phyloP scores from a whole-genome alignment of 2,888 invertebrate species.

The Papilio elwesi region DNA sequence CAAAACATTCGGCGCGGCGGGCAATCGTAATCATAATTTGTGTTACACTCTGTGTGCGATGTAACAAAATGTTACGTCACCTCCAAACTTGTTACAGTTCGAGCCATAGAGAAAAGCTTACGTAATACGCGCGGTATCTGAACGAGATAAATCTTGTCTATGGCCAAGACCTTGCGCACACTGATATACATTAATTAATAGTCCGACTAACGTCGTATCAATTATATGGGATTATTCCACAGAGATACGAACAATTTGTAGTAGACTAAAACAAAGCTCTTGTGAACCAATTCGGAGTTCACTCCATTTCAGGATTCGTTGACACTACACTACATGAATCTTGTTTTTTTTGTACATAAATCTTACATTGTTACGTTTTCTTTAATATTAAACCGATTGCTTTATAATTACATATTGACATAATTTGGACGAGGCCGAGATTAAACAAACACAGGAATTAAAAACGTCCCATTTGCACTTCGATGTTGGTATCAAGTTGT shows the following conservation, averaged over 20 bases:
- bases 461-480: too few species aligned
- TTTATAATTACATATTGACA: background rate
- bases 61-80: background rate
- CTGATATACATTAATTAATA: constrained; percentile 31
- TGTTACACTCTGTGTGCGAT: too few species aligned
- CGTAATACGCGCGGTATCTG: constrained; percentile 10
- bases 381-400: too few species aligned
- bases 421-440: too few species aligned
- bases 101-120: constrained; percentile 21
- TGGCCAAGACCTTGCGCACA: constrained; percentile 27
- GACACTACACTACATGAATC: constrained; percentile 1
- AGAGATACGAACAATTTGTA: constrained; percentile 24
- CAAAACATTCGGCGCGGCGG: too few species aligned
- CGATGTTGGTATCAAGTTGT: too few species aligned
- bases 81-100: background rate
- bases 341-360: constrained; percentile 1
- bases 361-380: background rate
- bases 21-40: too few species aligned
- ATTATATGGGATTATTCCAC: constrained; percentile 34
- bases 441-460: too few species aligned
- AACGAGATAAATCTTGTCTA: constrained; percentile 25
- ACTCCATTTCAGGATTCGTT: constrained; percentile 9
- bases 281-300: background rate
- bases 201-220: constrained; percentile 31
- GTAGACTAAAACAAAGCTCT: constrained; percentile 20